phyloP scores from a whole-genome alignment of 2,888 invertebrate genomes.

The Pyralis farinalis region DNA sequence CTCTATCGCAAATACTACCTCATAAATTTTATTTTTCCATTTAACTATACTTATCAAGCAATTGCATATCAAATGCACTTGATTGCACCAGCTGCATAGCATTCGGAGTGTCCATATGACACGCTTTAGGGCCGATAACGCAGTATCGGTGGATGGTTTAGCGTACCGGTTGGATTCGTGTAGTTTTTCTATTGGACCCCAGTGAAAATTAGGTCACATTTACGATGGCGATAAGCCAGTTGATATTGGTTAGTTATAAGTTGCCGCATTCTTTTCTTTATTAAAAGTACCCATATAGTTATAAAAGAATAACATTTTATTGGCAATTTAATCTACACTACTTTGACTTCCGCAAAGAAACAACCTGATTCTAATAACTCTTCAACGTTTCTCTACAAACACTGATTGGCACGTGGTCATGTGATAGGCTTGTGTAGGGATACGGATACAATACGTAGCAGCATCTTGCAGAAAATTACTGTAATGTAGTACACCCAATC shows the following conservation, averaged over 20 bases:
- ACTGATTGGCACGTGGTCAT: no score
- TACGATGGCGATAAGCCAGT: conserved; percentile 42
- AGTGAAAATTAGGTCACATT: conserved; percentile 53
- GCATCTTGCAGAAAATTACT: no score
- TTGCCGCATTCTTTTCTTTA: conserved; percentile 7
- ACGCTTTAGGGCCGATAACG: conserved; percentile 42
- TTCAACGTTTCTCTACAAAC: no score
- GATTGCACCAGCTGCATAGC: not conserved
- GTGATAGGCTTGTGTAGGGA: no score
- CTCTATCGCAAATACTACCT: not conserved
- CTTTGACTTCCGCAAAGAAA: no score
- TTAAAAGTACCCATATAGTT: not conserved
- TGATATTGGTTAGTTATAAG: conserved; percentile 1
- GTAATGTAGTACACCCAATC: no score
- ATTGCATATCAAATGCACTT: conserved; percentile 7
- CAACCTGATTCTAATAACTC: no score
- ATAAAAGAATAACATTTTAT: no score
- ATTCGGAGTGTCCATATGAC: conserved; percentile 26
- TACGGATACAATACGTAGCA: no score
- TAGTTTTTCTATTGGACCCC: conserved; percentile 62
- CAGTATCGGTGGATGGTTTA: conserved; percentile 24
- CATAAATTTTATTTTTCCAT: not conserved
- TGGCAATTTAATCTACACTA: no score
- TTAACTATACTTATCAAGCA: not conserved
- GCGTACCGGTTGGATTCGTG: conserved; percentile 54